These are phyloP conservation scores for Pao palembangensis DNA, from an alignment of 2,113 vertebrate species.

Conservation along the genomic window DNA sequence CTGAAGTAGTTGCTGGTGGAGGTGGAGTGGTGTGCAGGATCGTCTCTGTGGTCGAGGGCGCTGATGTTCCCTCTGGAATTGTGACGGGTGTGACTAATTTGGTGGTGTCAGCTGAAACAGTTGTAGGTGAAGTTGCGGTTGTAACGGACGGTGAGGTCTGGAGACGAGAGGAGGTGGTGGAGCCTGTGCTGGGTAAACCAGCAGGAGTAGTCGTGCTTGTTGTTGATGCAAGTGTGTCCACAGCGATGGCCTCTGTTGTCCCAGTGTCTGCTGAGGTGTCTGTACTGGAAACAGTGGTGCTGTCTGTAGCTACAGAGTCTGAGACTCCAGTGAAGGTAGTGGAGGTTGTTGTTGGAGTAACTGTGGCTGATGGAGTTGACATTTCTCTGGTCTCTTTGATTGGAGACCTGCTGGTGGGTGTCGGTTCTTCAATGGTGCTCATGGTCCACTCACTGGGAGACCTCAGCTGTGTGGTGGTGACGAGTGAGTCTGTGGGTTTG, in stretches of 20 bases:
- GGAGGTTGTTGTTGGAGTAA: constrained; percentile 13
- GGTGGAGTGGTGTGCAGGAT: constrained; percentile 17
- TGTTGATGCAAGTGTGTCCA: constrained; percentile 18
- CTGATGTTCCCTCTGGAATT: constrained; percentile 25
- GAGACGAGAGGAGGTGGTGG: constrained; percentile 26
- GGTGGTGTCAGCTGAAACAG: constrained; percentile 35
- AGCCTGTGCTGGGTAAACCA: constrained; percentile 36
- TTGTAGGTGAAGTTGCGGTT: constrained; percentile 29
- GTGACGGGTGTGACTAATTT: constrained; percentile 28
- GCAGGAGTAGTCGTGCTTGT: constrained; percentile 21
- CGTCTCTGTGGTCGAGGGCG: constrained; percentile 37
- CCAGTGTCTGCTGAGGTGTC: constrained; percentile 10
- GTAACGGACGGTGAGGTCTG: constrained; percentile 15
- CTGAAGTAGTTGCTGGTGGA: constrained; percentile 34
- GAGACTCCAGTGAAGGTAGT: constrained; percentile 29
- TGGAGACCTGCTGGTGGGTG: constrained; percentile 29
- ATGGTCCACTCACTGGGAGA: constrained; percentile 15
- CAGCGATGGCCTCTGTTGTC: constrained; percentile 32
- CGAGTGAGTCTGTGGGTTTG: constrained; percentile 10
- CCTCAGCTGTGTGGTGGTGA: constrained; percentile 21
- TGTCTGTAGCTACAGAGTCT: constrained; percentile 31
- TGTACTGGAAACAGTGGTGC: constrained; percentile 33
- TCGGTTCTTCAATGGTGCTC: constrained; percentile 11
- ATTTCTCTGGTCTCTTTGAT: constrained; percentile 28
- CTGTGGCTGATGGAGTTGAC: constrained; percentile 37